Evolutionary conservation across 2,797 vertebrate genomes (phyloP).

Genomic region (Synanceia verrucosa): DNA sequence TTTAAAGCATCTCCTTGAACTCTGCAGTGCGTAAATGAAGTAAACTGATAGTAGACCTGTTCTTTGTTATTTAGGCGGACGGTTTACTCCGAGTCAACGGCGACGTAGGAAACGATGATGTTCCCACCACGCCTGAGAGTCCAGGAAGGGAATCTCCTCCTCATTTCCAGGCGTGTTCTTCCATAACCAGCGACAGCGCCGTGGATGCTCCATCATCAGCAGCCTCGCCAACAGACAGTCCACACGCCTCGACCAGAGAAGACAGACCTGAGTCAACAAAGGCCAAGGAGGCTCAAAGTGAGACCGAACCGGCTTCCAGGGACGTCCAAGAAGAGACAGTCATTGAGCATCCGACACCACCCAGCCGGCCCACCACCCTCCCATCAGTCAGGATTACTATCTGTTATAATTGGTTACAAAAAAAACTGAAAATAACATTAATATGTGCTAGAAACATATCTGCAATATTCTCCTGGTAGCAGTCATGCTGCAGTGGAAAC

Average conservation of each 20-base stretch:
- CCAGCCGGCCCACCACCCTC: slow-evolving; percentile 70
- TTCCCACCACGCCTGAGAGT: slow-evolving; percentile 58
- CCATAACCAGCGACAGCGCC: slow-evolving; percentile 7
- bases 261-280: slow-evolving; percentile 8
- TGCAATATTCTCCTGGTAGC: not conserved
- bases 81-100: slow-evolving; percentile 88
- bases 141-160: slow-evolving; percentile 60
- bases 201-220: slow-evolving; percentile 21
- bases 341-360: slow-evolving; percentile 27
- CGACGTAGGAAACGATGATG: slow-evolving; percentile 56
- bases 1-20: not conserved
- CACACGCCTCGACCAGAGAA: not conserved
- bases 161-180: slow-evolving; percentile 69
- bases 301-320: not conserved
- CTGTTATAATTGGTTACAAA: not conserved
- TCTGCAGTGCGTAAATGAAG: not conserved
- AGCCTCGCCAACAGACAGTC: slow-evolving; percentile 15
- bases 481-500: not conserved
- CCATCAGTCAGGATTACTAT: slow-evolving; percentile 60
- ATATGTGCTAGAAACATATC: not conserved
- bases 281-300: not conserved
- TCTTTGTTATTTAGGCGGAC: slow-evolving; percentile 77
- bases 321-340: slow-evolving; percentile 20
- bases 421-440: not conserved
- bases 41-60: not conserved